These are phyloP conservation scores for Pongo abelii DNA, from an alignment of 2,113 vertebrate genomes.

Conservation along the genomic window DNA sequence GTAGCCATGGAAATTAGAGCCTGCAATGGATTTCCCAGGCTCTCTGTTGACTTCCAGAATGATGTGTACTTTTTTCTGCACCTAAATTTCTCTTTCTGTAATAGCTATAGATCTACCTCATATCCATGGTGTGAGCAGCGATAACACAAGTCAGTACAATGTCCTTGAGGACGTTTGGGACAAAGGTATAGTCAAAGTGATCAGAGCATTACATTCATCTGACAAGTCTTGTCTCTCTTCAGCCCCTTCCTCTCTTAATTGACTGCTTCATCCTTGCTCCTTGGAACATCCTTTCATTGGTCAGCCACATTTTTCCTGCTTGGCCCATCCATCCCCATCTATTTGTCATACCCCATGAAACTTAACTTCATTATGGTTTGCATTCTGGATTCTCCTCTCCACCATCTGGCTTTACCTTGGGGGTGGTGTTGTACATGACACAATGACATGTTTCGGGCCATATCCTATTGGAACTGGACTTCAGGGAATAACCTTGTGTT, in stretches of 20 bases:
- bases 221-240: background rate
- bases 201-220: background rate
- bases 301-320: background rate
- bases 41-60: background rate
- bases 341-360: background rate
- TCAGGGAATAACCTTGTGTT: background rate
- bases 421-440: background rate
- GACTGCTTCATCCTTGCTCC: background rate
- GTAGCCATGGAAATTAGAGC: background rate
- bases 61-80: background rate
- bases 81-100: slow-evolving; percentile 9
- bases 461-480: background rate
- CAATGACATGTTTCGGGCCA: background rate
- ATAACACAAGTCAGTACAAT: background rate
- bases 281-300: background rate
- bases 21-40: background rate
- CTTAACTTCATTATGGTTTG: background rate
- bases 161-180: slow-evolving; percentile 45
- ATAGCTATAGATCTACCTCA: slow-evolving; percentile 21
- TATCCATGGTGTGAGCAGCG: background rate
- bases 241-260: background rate
- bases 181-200: slow-evolving; percentile 50
- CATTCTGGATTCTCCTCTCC: background rate
- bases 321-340: background rate
- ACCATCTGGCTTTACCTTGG: background rate